phyloP scores from a whole-genome alignment of 2,113 vertebrate species.

The Oxyura jamaicensis region DNA sequence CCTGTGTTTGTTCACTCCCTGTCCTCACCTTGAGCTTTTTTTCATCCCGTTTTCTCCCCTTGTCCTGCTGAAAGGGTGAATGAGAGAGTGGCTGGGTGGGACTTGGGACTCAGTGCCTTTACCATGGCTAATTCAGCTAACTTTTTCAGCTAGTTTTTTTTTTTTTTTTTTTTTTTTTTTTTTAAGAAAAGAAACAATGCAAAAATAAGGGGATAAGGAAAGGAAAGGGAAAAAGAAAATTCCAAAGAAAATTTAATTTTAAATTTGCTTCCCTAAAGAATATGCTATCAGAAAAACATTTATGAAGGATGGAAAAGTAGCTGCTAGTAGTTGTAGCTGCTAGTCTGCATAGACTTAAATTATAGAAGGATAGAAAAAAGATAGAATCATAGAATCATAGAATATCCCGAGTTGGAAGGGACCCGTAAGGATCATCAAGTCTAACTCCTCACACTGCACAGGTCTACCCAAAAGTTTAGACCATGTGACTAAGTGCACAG shows the following conservation, averaged over 20 bases:
- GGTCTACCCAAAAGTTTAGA: no score
- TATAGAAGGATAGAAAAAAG: background rate
- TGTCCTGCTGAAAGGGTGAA: background rate
- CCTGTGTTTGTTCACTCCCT: background rate
- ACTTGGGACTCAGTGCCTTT: fast-evolving
- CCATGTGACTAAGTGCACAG: no score
- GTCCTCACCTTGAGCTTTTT: background rate
- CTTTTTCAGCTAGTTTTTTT: no score
- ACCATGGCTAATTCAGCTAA: background rate
- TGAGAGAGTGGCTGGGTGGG: background rate
- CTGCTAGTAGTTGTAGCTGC: background rate
- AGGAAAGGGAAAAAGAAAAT: background rate
- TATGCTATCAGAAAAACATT: background rate
- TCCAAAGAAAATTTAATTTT: background rate
- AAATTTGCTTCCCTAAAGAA: background rate
- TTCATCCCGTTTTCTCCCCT: background rate
- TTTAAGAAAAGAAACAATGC: background rate
- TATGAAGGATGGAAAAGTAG: background rate
- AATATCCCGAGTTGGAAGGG: no score
- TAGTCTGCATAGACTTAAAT: background rate
- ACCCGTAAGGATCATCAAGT: no score
- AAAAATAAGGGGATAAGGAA: background rate
- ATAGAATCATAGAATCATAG: no score
- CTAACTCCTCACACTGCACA: no score
- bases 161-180: no score